phyloP scores from a whole-genome alignment of 2,888 invertebrate species.

The Drosophila macrothrix region DNA sequence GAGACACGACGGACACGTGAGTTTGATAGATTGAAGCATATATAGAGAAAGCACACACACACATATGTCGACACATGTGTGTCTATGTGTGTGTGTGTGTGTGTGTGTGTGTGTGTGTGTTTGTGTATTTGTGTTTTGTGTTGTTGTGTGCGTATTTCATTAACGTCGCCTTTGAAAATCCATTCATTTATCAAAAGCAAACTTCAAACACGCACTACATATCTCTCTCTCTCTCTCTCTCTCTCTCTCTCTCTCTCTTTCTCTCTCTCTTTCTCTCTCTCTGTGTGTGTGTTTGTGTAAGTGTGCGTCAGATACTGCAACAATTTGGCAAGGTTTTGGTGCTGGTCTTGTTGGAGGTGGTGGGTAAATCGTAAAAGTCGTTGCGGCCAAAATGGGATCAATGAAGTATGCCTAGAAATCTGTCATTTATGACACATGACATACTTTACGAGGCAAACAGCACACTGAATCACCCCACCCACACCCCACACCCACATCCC shows the following conservation, averaged over 20 bases:
- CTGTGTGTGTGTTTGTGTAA: conserved; percentile 13
- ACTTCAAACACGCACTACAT: conserved; percentile 70
- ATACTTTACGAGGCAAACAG: conserved; percentile 68
- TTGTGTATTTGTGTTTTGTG: conserved; percentile 19
- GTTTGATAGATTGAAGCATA: conserved; percentile 78
- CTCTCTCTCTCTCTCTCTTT: no score
- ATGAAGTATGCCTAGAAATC: conserved; percentile 81
- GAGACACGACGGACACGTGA: conserved; percentile 79
- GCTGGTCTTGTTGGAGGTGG: not conserved
- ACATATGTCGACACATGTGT: conserved; percentile 13
- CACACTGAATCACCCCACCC: not conserved
- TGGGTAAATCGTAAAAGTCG: conserved; percentile 60
- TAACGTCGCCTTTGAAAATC: conserved; percentile 79
- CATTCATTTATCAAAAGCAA: conserved; percentile 79
- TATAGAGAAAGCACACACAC: conserved; percentile 38
- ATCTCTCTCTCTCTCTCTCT: conserved; percentile 3
- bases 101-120: conserved; percentile 6
- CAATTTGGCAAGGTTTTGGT: conserved; percentile 58
- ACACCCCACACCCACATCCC: not conserved
- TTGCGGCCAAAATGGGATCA: conserved; percentile 72
- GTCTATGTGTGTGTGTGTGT: not conserved
- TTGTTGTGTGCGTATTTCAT: conserved; percentile 74
- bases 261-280: not conserved
- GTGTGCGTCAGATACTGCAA: conserved; percentile 66
- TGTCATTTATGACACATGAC: conserved; percentile 82